Evolutionary conservation across 2,888 invertebrate species (phyloP), one percentile per base, ranked within the genome.

Genomic region (Parascotia fuliginaria): DNA sequence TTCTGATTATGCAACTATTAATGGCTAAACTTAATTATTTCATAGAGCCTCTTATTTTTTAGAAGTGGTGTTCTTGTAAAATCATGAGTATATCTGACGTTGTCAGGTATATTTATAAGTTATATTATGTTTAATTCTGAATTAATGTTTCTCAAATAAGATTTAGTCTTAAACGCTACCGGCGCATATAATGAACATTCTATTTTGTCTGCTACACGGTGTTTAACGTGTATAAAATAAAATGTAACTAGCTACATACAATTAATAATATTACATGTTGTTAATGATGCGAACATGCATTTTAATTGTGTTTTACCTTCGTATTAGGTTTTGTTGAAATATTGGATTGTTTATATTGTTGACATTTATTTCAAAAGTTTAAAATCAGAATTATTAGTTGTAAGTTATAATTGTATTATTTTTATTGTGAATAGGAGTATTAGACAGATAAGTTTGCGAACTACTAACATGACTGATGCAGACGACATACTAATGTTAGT

Each of bases 321-420:
- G 11, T 54, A 50, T 54, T 52, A 55, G 27, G 50, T 66, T 55
- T 13, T 57, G 53, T 65, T 62, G 33, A 33, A 60, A 42, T 33
- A 55, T 39, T 49, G 33, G 55, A 50, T 53, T 55, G 24, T 69
- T 63, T 63, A 63, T 65, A 60, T 59, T 65, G 72, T 75, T 76
- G 43, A 62, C 46, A 57, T 65, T 67, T 55, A 56, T 70, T 73
- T 70, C 28, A 45, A 65, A 61, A 49, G 52, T 64, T 58, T 61
- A 62, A 42, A 39, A 63, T 36, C 57, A 58, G 46, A 64, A 62
- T 67, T 58, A 65, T 71, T 70, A 63, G 64, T 65, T 54, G 51
- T 69, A 72, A 65, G 65, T 60, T 67, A 56, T 14, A 64, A 60
- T 65, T 42, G 57, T 70, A 67, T 70, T 65, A 60, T 66, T 65